phyloP scores from a whole-genome alignment of 2,797 vertebrate species.

The Hemitrygon akajei region DNA sequence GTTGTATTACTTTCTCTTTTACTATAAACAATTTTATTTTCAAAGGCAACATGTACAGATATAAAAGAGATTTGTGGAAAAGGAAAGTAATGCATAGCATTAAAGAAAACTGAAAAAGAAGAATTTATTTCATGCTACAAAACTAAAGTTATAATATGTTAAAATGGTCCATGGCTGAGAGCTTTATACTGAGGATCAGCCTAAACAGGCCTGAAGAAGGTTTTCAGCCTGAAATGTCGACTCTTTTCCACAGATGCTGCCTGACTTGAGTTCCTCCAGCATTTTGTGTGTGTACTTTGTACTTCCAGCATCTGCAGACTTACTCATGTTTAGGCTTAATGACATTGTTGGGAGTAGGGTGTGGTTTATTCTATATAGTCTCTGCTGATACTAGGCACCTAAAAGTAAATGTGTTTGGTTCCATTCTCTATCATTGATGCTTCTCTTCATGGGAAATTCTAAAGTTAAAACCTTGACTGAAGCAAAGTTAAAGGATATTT shows the following conservation, averaged over 20 bases:
- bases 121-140: not conserved
- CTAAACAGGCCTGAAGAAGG: not conserved
- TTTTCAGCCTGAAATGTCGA: no score
- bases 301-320: no score
- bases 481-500: not conserved
- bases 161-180: not conserved
- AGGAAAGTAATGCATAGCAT: not conserved
- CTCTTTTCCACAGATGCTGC: no score
- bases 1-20: not conserved
- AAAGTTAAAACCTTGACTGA: not conserved
- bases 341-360: not conserved
- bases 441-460: not conserved
- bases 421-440: not conserved
- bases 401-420: not conserved
- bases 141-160: not conserved
- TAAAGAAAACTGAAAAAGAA: not conserved
- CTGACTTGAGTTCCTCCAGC: no score
- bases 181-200: not conserved
- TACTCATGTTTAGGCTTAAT: no score
- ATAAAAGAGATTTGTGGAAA: not conserved
- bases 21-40: not conserved
- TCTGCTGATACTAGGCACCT: not conserved
- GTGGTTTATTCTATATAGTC: not conserved
- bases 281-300: no score
- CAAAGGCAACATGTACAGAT: not conserved